Conservation (phyloP, 2,797 vertebrate species). For the Cottoperca gobio region DNA sequence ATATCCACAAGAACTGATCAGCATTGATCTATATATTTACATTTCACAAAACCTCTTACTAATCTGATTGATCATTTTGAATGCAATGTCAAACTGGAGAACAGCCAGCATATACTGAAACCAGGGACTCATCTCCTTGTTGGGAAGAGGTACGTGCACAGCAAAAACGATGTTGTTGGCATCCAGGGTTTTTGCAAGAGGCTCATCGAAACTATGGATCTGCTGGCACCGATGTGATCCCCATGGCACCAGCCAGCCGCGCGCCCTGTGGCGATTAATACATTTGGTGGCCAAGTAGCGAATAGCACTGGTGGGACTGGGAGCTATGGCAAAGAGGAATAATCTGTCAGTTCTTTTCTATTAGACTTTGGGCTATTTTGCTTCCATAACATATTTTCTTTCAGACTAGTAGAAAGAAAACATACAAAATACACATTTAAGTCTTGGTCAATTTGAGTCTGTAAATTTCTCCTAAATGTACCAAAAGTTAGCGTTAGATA, state of each 20-base stretch:
- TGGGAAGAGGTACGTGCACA: constrained; percentile 87
- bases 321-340: constrained; percentile 80
- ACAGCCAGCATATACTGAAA: constrained; percentile 94
- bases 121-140: constrained; percentile 93
- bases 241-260: constrained; percentile 91
- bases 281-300: constrained; percentile 89
- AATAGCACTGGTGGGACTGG: constrained; percentile 88
- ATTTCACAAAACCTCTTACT: constrained; percentile 77
- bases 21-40: not conserved
- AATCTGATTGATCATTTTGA: constrained; percentile 90
- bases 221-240: constrained; percentile 88
- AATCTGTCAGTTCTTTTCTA: constrained; percentile 12
- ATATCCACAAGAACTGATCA: not conserved
- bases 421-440: too few relatives aligned
- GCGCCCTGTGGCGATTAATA: constrained; percentile 83
- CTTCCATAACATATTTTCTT: too few relatives aligned
- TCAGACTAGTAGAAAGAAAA: too few relatives aligned
- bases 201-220: constrained; percentile 89
- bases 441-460: too few relatives aligned
- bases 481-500: too few relatives aligned
- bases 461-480: too few relatives aligned
- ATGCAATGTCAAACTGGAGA: constrained; percentile 91
- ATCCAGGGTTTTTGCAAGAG: constrained; percentile 86
- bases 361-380: too few relatives aligned
- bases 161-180: constrained; percentile 93